phyloP scores from a whole-genome alignment of 1,140 invertebrate species.

The Holcopasites calliopsidis region DNA sequence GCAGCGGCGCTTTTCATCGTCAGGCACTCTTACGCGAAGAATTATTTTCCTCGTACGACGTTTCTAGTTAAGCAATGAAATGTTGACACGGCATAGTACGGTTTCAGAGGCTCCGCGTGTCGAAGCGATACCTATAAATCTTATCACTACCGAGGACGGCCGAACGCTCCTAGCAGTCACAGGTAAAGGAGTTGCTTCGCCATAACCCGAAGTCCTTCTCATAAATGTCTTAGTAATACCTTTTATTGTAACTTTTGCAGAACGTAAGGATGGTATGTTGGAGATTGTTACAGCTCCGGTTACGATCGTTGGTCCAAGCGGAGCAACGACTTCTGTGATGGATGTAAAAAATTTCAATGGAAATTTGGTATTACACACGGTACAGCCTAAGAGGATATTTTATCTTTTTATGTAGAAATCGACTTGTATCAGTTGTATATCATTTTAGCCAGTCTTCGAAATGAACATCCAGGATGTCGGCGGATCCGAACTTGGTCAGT shows the following conservation, averaged over 20 bases:
- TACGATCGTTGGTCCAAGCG: slow-evolving; percentile 58
- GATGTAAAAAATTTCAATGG: slow-evolving; percentile 51
- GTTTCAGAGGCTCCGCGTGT: slow-evolving; percentile 47
- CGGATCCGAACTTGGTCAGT: slow-evolving; percentile 28
- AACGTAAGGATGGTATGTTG: slow-evolving; percentile 64
- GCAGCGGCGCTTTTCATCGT: not conserved
- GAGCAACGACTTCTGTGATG: slow-evolving; percentile 23
- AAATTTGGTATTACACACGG: slow-evolving; percentile 49
- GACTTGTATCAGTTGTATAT: not conserved
- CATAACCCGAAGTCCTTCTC: not conserved
- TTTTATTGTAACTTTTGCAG: slow-evolving; percentile 41
- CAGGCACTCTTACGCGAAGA: not conserved
- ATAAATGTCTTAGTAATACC: not conserved
- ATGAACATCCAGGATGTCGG: slow-evolving; percentile 53
- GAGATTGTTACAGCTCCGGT: slow-evolving; percentile 67
- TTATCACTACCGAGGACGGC: slow-evolving; percentile 71
- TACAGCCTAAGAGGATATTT: slow-evolving; percentile 6
- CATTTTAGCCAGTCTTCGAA: slow-evolving; percentile 62
- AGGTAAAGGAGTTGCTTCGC: slow-evolving; percentile 48
- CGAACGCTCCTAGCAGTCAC: slow-evolving; percentile 66
- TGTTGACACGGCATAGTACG: slow-evolving; percentile 50
- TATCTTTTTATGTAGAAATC: not conserved
- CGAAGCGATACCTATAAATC: slow-evolving; percentile 64
- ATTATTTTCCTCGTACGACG: not conserved
- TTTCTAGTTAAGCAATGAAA: not conserved